phyloP scores from a whole-genome alignment of 2,113 vertebrate species.

The Danionella cerebrum region DNA sequence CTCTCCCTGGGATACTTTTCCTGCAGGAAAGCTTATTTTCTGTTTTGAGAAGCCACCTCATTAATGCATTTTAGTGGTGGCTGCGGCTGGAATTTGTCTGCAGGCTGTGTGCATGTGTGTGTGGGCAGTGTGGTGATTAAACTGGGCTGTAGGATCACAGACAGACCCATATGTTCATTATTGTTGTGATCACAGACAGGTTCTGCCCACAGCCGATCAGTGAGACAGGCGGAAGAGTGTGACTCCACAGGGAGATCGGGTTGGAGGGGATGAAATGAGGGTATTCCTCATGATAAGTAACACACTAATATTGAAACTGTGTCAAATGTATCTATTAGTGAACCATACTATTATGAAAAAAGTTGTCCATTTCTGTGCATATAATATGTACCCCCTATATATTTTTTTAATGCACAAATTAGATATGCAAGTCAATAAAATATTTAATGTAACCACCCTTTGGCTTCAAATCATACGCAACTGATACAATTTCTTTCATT shows the following conservation, averaged over 20 bases:
- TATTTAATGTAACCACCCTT: no score
- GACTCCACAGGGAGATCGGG: slow-evolving; percentile 22
- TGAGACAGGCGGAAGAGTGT: neutral
- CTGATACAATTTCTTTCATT: no score
- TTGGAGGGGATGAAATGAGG: neutral
- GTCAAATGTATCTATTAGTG: no score
- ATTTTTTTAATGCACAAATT: no score
- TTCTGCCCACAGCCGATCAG: slow-evolving; percentile 3
- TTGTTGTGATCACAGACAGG: slow-evolving; percentile 1
- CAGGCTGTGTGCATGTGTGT: slow-evolving; percentile 3
- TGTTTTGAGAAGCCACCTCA: neutral
- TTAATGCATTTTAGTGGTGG: neutral
- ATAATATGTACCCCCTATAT: no score
- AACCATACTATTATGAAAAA: no score
- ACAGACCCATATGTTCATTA: slow-evolving; percentile 37
- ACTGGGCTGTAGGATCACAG: slow-evolving; percentile 12
- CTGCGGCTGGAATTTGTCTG: neutral
- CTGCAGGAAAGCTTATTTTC: neutral
- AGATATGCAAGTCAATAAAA: no score
- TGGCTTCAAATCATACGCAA: no score
- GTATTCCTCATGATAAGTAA: neutral
- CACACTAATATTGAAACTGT: no score
- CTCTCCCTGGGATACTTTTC: neutral
- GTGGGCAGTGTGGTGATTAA: slow-evolving; percentile 9
- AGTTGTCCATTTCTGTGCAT: no score